These are phyloP conservation scores for Zoanthus sansibaricus DNA, from an alignment of 92 coral and sea anemone species.

Conservation along the genomic window DNA sequence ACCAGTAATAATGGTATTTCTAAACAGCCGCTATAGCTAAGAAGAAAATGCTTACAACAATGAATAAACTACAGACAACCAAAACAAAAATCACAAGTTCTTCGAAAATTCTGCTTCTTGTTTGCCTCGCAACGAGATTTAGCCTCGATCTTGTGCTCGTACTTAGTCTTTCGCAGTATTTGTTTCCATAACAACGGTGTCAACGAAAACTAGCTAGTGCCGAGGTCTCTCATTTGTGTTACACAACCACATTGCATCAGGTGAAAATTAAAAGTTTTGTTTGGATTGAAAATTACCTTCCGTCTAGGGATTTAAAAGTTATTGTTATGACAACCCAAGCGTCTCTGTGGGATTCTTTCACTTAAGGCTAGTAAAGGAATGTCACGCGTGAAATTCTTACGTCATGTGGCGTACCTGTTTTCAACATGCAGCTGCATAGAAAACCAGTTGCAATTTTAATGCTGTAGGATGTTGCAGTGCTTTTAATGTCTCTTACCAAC, in stretches of 20 bases:
- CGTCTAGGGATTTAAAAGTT: constrained; percentile 42
- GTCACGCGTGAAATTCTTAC: constrained; percentile 92
- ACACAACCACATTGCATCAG: not conserved
- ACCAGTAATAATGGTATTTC: not conserved
- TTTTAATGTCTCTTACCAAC: constrained; percentile 66
- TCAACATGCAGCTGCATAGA: constrained; percentile 82
- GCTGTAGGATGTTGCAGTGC: constrained; percentile 85
- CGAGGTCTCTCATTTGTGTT: constrained; percentile 6
- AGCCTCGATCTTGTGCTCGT: constrained; percentile 80
- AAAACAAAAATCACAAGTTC: not conserved
- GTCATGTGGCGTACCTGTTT: constrained; percentile 97
- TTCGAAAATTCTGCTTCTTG: constrained; percentile 42
- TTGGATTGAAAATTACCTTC: constrained; percentile 43
- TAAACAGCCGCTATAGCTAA: not conserved
- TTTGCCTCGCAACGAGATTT: constrained; percentile 68
- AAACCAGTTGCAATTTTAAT: constrained; percentile 79
- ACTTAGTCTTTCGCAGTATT: constrained; percentile 40
- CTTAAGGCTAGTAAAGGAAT: constrained; percentile 84
- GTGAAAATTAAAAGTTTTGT: constrained; percentile 3
- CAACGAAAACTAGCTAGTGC: constrained; percentile 31
- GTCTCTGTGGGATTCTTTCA: constrained; percentile 83
- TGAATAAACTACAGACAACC: not conserved
- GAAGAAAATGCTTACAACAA: not conserved
- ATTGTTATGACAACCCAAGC: constrained; percentile 65
- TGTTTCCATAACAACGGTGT: constrained; percentile 28